Conservation (phyloP, 2,888 invertebrate species). For the Drosophila algonquin region DNA sequence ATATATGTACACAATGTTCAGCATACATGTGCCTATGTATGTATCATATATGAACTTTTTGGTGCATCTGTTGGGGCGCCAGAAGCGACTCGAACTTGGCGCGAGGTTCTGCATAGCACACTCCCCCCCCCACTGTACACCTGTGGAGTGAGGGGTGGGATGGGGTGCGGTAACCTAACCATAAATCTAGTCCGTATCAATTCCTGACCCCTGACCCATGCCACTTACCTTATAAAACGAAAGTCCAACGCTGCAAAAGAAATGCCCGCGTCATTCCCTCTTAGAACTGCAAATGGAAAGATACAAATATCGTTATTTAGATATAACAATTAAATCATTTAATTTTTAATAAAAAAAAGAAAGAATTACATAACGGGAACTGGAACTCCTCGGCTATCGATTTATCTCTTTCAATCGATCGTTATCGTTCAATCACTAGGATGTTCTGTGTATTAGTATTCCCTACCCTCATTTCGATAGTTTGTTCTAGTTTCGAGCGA, state of each 20-base stretch:
- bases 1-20: not conserved
- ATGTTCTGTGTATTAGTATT: no score
- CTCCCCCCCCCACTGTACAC: slow-evolving; percentile 5
- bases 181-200: slow-evolving; percentile 17
- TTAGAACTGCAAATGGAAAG: slow-evolving; percentile 79
- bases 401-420: no score
- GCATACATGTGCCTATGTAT: not conserved
- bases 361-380: no score
- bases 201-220: slow-evolving; percentile 1
- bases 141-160: slow-evolving; percentile 10
- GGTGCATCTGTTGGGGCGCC: slow-evolving; percentile 11
- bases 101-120: not conserved
- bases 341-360: no score
- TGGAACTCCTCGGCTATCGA: no score
- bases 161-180: not conserved
- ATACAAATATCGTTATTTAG: not conserved
- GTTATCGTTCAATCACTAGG: no score
- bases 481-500: slow-evolving; percentile 34
- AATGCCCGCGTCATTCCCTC: slow-evolving; percentile 84
- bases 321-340: no score
- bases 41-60: not conserved
- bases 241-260: slow-evolving; percentile 84
- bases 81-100: slow-evolving; percentile 3
- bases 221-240: slow-evolving; percentile 83
- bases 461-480: no score